phyloP scores from a whole-genome alignment of 2,113 vertebrate genomes.

The Caracal caracal region DNA sequence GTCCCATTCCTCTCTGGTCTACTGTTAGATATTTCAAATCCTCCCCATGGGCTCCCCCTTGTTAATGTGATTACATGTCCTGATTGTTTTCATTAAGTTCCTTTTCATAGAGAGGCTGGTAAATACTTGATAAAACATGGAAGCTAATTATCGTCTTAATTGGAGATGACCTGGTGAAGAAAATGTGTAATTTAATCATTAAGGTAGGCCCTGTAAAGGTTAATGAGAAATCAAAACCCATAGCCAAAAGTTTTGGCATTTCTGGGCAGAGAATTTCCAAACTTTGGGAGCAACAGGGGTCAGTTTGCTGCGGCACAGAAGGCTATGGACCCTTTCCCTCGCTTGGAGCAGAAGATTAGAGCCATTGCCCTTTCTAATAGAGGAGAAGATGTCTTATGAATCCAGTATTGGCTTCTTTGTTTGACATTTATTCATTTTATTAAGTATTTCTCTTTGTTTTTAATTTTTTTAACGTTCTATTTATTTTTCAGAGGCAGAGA shows the following conservation, averaged over 20 bases:
- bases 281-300: not conserved
- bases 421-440: not conserved
- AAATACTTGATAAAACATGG: constrained; percentile 33
- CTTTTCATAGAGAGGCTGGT: constrained; percentile 39
- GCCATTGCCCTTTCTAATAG: not conserved
- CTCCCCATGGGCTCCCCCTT: not conserved
- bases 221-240: constrained; percentile 57
- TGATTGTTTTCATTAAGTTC: constrained; percentile 67
- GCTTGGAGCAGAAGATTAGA: not conserved
- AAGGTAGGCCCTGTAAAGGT: constrained; percentile 40
- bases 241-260: not conserved
- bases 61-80: constrained; percentile 35
- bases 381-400: not conserved
- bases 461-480: too few species aligned
- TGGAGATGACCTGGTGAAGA: constrained; percentile 54
- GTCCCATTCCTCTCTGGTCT: not conserved
- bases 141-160: constrained; percentile 70
- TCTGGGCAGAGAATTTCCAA: not conserved
- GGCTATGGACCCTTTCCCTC: not conserved
- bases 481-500: too few species aligned
- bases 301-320: not conserved
- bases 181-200: constrained; percentile 63
- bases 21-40: not conserved
- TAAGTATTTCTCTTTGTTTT: not conserved
- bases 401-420: not conserved